Percentiles rank a stretch among this genome's conserved stretches.
Evolutionary conservation across 2,113 vertebrate species (phyloP).

Genomic region (Crocuta crocuta): DNA sequence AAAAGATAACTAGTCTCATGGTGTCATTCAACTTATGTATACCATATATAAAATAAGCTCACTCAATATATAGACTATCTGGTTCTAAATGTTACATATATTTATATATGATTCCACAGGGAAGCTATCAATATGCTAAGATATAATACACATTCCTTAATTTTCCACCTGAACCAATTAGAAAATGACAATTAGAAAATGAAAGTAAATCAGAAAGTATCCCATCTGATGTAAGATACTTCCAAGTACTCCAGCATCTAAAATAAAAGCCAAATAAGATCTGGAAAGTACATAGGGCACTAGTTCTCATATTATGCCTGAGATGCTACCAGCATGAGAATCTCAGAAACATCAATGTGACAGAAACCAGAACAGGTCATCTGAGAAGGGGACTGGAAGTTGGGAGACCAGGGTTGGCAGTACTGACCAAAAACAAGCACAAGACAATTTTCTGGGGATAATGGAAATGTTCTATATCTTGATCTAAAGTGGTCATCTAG

Average conservation of each 20-base stretch:
- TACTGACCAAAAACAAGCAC: background rate
- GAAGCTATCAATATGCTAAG: background rate
- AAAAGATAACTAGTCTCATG: background rate
- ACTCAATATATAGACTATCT: background rate
- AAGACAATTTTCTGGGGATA: background rate
- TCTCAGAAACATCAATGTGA: background rate
- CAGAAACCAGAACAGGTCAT: background rate
- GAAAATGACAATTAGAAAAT: conserved; percentile 51
- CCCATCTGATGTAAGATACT: background rate
- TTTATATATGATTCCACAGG: conserved; percentile 29
- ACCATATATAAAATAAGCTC: background rate
- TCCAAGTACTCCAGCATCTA: background rate
- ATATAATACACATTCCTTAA: conserved; percentile 1
- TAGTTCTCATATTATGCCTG: background rate
- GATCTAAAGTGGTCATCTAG: background rate
- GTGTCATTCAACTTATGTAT: background rate
- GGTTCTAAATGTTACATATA: conserved; percentile 41
- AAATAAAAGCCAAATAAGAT: conserved; percentile 31
- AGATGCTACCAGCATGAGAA: background rate
- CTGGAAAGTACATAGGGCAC: background rate
- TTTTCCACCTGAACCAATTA: conserved; percentile 43
- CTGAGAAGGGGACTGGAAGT: background rate
- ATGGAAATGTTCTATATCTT: background rate
- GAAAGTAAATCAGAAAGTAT: background rate
- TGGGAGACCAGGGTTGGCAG: background rate